phyloP scores from a whole-genome alignment of 1,140 invertebrate genomes.

The Scylla paramamosain region DNA sequence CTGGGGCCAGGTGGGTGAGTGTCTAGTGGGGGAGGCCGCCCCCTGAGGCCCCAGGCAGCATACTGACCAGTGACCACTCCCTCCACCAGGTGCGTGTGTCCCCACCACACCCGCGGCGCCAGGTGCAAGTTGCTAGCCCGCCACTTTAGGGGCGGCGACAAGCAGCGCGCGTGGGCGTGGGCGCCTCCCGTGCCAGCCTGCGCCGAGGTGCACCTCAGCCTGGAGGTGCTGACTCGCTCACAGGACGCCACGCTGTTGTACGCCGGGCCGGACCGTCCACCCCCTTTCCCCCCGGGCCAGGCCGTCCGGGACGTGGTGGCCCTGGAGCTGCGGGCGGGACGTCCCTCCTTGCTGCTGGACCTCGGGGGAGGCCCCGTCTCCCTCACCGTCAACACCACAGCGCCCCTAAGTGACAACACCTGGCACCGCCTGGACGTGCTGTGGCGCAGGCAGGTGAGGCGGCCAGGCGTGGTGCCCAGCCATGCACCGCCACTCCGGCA shows the following conservation, averaged over 20 bases:
- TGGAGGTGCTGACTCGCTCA: constrained; percentile 7
- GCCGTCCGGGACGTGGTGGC: constrained; percentile 34
- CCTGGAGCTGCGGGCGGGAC: constrained; percentile 55
- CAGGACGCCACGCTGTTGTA: constrained; percentile 10
- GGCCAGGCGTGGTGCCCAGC: no score
- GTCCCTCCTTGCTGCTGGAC: constrained; percentile 63
- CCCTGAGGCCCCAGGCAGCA: not conserved
- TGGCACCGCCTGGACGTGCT: constrained; percentile 71
- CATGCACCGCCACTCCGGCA: no score
- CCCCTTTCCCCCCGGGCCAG: not conserved
- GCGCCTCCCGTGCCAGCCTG: constrained; percentile 30
- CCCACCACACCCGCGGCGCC: constrained; percentile 52
- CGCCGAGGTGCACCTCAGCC: constrained; percentile 13
- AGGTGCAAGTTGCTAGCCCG: constrained; percentile 59
- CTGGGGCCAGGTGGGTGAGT: constrained; percentile 15
- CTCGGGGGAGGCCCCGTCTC: constrained; percentile 49
- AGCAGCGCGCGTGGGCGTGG: constrained; percentile 7
- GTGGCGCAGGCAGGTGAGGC: constrained; percentile 63
- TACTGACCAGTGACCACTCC: not conserved
- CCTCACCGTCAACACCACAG: constrained; percentile 49
- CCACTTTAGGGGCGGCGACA: constrained; percentile 55
- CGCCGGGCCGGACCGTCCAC: not conserved
- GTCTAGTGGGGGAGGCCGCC: not conserved
- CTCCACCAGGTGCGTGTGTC: constrained; percentile 56
- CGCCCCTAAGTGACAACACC: constrained; percentile 28